Conservation (phyloP, 2,888 invertebrate genomes). For the Allacma fusca region DNA sequence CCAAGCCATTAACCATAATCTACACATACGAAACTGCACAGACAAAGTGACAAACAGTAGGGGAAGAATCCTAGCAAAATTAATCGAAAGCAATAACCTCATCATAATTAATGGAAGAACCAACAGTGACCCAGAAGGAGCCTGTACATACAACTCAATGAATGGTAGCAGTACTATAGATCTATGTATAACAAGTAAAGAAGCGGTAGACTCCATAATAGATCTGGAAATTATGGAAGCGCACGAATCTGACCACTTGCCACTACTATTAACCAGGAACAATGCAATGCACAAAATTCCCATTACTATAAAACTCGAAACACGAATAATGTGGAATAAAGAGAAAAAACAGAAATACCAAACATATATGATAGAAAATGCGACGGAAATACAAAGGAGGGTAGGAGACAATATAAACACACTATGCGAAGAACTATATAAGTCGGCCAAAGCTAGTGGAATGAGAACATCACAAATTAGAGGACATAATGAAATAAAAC, state of each 20-base stretch:
- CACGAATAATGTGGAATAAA: background rate
- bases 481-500: background rate
- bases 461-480: background rate
- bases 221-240: background rate
- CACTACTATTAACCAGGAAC: background rate
- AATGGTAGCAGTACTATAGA: too few species aligned
- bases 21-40: too few species aligned
- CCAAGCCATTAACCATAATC: too few species aligned
- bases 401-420: background rate
- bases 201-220: background rate
- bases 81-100: too few species aligned
- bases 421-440: background rate
- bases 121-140: too few species aligned
- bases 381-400: background rate
- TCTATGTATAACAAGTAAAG: too few species aligned
- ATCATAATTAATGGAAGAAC: too few species aligned
- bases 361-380: background rate
- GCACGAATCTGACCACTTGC: background rate
- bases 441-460: background rate
- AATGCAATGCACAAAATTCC: background rate
- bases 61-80: too few species aligned
- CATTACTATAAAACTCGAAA: background rate
- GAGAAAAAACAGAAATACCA: background rate
- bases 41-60: too few species aligned
- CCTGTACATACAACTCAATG: too few species aligned